Base-by-base conservation (phyloP, 1,140 invertebrate genomes). In the Carposina sasakii region DNA sequence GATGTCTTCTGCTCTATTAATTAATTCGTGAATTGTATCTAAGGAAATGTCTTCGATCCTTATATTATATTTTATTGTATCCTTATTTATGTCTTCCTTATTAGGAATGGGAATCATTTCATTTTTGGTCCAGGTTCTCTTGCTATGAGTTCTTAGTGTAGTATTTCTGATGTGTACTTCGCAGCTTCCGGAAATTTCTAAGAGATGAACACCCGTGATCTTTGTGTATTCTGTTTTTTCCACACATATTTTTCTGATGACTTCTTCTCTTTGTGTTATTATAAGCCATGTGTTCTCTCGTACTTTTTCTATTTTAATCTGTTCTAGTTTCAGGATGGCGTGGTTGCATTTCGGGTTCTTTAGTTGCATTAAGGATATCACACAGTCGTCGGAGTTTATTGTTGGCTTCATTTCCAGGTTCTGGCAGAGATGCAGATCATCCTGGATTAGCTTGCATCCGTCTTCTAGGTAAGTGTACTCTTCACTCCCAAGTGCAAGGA, bases 401-500 rank as follows among this genome's bases (percentile, higher is more conserved):
- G n/a, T 8, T 39, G 20, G 22, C 20, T 20, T 39, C 20, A 20
- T 39, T 4, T 19, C 19, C 20, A 39, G 20, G 3, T 39, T 17
- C 12, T 39, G 20, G 36, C 36, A 39, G 36, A 39, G 36, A n/a
- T 22, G 36, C 8, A 21, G 5, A 9, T 39, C 36, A 9, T 39
- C 36, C 5, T 17, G 3, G 19, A 39, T 39, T 9, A 12, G 4
- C 12, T 20, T 2, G 36, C 36, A 39, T 6, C 10, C 36, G 6
- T 39, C 36, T 12, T 39, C 36, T 12, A 39, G 17, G 36, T 39
- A 39, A 13, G 36, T 10, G 36, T 39, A 39, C 36, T 39, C 36
- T 20, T 22, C 36, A 39, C 36, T 39, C 13, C 36, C 36, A 39
- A 39, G 36, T 39, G 22, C 17, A 21, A 39, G 36, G 36, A 21